These are phyloP conservation scores for Aphis gossypii DNA, from an alignment of 1,140 invertebrate genomes.

Conservation along the genomic window DNA sequence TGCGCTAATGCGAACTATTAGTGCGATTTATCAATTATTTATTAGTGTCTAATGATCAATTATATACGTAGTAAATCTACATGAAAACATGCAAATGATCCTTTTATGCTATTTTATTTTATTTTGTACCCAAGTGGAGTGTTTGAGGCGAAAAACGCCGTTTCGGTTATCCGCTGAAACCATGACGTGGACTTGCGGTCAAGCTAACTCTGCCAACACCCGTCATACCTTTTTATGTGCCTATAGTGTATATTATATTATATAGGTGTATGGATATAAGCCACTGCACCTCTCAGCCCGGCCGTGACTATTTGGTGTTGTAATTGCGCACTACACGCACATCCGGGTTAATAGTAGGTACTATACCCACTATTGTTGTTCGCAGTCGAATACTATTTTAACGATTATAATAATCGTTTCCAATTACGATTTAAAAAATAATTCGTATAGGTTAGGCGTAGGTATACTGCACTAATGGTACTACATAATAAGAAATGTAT, in stretches of 20 bases:
- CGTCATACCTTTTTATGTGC: neutral
- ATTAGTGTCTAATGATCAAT: neutral
- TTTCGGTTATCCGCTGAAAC: neutral
- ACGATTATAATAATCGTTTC: conserved; percentile 33
- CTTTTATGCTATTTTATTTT: neutral
- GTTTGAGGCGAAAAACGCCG: neutral
- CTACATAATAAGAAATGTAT: neutral
- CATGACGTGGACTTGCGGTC: neutral
- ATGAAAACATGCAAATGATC: neutral
- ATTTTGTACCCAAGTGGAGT: neutral
- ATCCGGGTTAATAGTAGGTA: conserved; percentile 33
- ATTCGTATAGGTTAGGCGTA: neutral
- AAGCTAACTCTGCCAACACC: neutral
- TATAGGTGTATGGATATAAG: neutral
- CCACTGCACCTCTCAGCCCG: neutral
- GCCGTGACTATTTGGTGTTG: neutral
- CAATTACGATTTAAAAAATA: conserved; percentile 14
- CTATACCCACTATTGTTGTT: conserved; percentile 1
- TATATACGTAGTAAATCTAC: neutral
- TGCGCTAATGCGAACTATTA: neutral
- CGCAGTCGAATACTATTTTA: neutral
- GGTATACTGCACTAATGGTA: neutral
- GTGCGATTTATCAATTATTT: neutral
- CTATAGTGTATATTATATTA: neutral
- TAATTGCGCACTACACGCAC: conserved; percentile 31